Evolutionary conservation across 2,797 vertebrate genomes (phyloP), one percentile per base, ranked within the genome.

Genomic region (Hippoglossus hippoglossus): DNA sequence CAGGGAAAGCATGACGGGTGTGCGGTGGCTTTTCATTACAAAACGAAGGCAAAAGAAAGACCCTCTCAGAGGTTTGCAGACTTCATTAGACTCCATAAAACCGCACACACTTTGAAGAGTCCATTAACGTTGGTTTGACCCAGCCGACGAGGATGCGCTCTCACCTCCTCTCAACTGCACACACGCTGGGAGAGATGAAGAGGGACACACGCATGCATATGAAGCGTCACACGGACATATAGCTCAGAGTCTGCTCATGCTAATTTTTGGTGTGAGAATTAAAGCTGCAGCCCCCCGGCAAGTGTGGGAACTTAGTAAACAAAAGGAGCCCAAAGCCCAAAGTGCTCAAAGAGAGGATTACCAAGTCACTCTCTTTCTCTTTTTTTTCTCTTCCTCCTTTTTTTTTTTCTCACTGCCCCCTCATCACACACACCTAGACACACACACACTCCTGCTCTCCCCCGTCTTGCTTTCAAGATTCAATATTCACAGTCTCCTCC

Each of bases 271-370:
- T 77, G 63, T 85, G 70, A 71, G 36, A 68, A 83, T 73, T 83
- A 82, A 87, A 86, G 55, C 75, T 56, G 70, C 67, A 70, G 67
- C 75, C 75, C 79, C 67, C 57, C 67, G 78, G 79, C 67, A 83
- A 79, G 78, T 87, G 85, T 87, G 87, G 85, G 83, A 89, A 87
- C 79, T 83, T 65, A 15, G 86, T 88, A 88, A 87, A 89, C 86
- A 90, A 86, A 87, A 67, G 78, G 61, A 83, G 62, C 70, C 89
- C 85, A 87, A 88, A 84, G 78, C 71, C 71, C 57, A 79, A 76
- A 77, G 73, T 79, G 71, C 77, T 87, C 84, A 89, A 87, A 89
- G 78, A 87, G 75, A 88, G 84, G 88, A 90, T 87, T 90, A 86
- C 73, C 70, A 67, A 83, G 67, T 85, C 49, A 64, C 80, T 80